Conservation (phyloP, 2,113 vertebrate species). For the Pteruthius melanotis region DNA sequence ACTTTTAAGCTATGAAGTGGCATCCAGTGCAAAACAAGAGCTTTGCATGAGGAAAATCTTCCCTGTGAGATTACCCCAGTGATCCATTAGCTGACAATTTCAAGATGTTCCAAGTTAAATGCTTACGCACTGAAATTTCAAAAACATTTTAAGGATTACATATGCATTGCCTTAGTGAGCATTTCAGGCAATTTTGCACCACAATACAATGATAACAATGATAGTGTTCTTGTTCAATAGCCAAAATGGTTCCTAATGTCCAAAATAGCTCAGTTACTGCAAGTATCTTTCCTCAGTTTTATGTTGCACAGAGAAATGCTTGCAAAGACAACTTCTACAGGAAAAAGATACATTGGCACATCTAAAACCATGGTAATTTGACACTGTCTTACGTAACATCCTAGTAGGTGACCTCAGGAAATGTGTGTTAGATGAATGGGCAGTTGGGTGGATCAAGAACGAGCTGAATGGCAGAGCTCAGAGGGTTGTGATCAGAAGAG, state of each 20-base stretch:
- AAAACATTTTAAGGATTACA: background rate
- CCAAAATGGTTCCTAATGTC: background rate
- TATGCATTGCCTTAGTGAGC: background rate
- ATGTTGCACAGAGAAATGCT: background rate
- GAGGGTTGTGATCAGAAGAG: accelerated
- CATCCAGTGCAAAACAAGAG: background rate
- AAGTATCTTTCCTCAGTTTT: background rate
- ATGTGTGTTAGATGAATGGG: background rate
- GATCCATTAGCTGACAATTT: background rate
- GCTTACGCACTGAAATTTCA: background rate
- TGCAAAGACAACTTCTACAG: background rate
- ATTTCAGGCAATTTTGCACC: background rate
- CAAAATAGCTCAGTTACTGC: background rate
- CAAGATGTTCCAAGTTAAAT: background rate
- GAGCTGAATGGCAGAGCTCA: background rate
- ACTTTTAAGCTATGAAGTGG: background rate
- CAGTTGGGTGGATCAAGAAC: background rate
- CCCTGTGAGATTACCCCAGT: background rate
- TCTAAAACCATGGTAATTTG: background rate
- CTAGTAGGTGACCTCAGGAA: background rate
- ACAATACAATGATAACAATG: background rate
- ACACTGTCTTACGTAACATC: background rate
- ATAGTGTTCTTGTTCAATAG: background rate
- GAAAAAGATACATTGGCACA: background rate
- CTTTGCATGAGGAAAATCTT: background rate